Percentiles rank a stretch among this genome's conserved stretches.
Conservation (phyloP, 2,888 invertebrate genomes). For the Microctonus aethiopoides region DNA sequence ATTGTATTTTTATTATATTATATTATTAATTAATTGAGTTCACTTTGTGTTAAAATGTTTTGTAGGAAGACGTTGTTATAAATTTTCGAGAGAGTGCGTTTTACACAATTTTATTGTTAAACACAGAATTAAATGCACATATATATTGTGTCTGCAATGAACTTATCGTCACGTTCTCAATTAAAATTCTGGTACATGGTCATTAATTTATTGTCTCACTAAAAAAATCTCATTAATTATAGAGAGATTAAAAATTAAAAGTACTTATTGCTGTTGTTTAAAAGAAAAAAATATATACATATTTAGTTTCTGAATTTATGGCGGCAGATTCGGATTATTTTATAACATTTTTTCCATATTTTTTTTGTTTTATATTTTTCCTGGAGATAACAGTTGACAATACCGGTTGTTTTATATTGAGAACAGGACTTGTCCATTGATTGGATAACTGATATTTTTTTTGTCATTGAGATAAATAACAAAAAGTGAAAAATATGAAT, state of each 20-base stretch:
- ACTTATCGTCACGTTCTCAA: neutral
- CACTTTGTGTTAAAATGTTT: neutral
- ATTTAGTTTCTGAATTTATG: constrained; percentile 26
- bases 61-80: neutral
- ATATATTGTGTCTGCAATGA: neutral
- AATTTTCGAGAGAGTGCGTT: neutral
- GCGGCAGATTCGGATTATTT: constrained; percentile 41
- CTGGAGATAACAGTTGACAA: constrained; percentile 2
- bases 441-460: constrained; percentile 17
- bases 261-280: constrained; percentile 29
- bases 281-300: constrained; percentile 16
- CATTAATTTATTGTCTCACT: neutral
- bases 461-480: neutral
- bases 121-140: neutral
- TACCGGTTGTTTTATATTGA: neutral
- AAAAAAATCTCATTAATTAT: neutral
- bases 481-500: constrained; percentile 2
- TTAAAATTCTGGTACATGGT: neutral
- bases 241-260: constrained; percentile 4
- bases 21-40: neutral
- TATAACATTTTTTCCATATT: constrained; percentile 19
- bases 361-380: neutral
- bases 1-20: neutral
- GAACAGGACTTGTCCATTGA: neutral
- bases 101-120: neutral